Evolutionary conservation across 1,140 invertebrate species (phyloP).

Genomic region (Lordiphosa stackelbergi): DNA sequence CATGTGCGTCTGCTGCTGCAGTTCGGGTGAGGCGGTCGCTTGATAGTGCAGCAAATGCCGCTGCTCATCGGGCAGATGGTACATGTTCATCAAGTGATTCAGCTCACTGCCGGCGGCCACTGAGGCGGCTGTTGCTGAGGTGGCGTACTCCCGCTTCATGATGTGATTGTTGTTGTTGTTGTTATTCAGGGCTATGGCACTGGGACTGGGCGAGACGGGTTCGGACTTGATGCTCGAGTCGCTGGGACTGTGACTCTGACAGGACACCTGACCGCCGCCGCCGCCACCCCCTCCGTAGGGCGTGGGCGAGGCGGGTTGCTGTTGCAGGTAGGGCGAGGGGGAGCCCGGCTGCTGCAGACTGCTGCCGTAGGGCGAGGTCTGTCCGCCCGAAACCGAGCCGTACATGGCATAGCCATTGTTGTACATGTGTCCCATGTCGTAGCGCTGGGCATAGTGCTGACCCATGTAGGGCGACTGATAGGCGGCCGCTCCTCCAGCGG

Average conservation of each 20-base stretch:
- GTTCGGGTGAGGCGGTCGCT: slow-evolving; percentile 60
- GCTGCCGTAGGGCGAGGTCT: slow-evolving; percentile 79
- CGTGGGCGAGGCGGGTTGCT: slow-evolving; percentile 79
- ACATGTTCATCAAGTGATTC: slow-evolving; percentile 82
- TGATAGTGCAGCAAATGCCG: slow-evolving; percentile 76
- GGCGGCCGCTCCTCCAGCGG: slow-evolving; percentile 81
- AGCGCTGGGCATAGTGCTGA: slow-evolving; percentile 79
- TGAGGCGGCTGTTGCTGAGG: slow-evolving; percentile 61
- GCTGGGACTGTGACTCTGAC: slow-evolving; percentile 86
- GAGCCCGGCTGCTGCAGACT: slow-evolving; percentile 80
- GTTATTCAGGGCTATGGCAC: slow-evolving; percentile 62
- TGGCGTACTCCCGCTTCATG: slow-evolving; percentile 84
- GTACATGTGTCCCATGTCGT: slow-evolving; percentile 86
- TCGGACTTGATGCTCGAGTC: slow-evolving; percentile 90
- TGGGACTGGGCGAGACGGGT: slow-evolving; percentile 85
- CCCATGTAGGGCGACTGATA: slow-evolving; percentile 88
- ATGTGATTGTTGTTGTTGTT: slow-evolving; percentile 74
- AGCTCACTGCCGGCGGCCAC: slow-evolving; percentile 78
- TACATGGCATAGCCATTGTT: slow-evolving; percentile 83
- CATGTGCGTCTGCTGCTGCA: slow-evolving; percentile 77
- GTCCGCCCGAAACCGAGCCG: slow-evolving; percentile 78
- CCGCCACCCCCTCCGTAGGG: slow-evolving; percentile 79
- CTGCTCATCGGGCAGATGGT: slow-evolving; percentile 80
- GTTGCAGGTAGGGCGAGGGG: slow-evolving; percentile 79
- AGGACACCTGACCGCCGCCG: slow-evolving; percentile 81